Conservation (phyloP, 1,140 invertebrate genomes). For the Drosophila busckii region DNA sequence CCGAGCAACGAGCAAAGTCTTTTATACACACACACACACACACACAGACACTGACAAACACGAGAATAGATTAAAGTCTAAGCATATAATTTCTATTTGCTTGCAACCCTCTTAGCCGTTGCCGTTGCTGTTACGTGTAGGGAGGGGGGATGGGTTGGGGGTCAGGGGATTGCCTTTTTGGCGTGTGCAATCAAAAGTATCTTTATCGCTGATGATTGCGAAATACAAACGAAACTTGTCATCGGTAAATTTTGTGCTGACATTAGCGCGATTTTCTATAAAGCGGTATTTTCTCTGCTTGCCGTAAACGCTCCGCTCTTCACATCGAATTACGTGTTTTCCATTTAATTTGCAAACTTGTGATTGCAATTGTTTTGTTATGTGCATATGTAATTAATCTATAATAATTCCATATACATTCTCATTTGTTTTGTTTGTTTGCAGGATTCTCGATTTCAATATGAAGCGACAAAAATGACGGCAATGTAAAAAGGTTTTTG, state of each 20-base stretch:
- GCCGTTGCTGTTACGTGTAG: too few relatives aligned
- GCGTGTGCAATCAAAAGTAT: conserved; percentile 45
- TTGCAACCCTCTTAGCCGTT: too few relatives aligned
- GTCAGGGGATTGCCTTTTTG: not conserved
- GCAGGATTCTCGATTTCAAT: conserved; percentile 74
- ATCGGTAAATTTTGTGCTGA: conserved; percentile 68
- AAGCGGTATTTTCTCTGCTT: conserved; percentile 22
- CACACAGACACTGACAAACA: too few relatives aligned
- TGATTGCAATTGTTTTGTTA: conserved; percentile 21
- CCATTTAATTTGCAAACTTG: conserved; percentile 67
- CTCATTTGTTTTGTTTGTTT: conserved; percentile 31
- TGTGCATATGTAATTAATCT: conserved; percentile 4
- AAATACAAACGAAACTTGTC: conserved; percentile 72
- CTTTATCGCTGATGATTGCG: conserved; percentile 69
- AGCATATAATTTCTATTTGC: too few relatives aligned
- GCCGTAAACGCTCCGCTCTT: conserved; percentile 3
- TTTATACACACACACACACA: too few relatives aligned
- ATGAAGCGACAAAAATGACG: conserved; percentile 76
- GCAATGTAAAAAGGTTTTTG: conserved; percentile 66
- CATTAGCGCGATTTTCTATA: conserved; percentile 35
- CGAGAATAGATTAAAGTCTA: too few relatives aligned
- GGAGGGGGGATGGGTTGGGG: not conserved
- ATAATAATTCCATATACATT: not conserved
- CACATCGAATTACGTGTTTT: conserved; percentile 72
- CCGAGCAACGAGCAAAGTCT: too few relatives aligned